Evolutionary conservation across 2,888 invertebrate genomes (phyloP).

Genomic region (Stenichneumon culpator): DNA sequence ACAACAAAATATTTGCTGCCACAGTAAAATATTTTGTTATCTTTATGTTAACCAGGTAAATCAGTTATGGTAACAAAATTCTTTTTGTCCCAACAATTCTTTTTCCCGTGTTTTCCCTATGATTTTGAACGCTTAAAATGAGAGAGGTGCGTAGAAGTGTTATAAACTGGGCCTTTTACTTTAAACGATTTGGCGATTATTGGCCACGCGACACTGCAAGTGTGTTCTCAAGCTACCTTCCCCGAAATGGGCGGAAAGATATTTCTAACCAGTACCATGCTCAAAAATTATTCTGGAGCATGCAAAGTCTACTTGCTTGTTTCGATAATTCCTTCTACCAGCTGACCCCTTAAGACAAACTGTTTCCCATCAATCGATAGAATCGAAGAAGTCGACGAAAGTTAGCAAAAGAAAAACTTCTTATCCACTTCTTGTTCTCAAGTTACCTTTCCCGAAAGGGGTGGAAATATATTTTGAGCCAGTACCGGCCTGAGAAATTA

Average conservation of each 20-base stretch:
- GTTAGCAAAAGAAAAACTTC: background rate
- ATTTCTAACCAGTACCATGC: background rate
- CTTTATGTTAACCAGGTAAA: no score
- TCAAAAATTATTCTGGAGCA: background rate
- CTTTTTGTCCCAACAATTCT: no score
- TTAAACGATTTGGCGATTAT: conserved; percentile 12
- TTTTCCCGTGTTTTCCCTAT: no score
- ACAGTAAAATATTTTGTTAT: no score
- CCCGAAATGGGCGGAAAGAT: background rate
- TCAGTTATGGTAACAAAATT: no score
- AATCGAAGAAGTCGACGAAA: background rate
- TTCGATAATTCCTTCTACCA: no score
- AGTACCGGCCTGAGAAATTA: no score
- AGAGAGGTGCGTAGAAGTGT: no score
- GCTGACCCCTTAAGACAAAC: background rate
- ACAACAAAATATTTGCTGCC: no score
- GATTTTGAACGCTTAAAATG: no score
- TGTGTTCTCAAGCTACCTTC: background rate
- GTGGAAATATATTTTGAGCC: background rate
- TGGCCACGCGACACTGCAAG: conserved; percentile 14
- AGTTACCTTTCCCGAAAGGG: background rate
- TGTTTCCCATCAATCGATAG: background rate
- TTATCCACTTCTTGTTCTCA: background rate
- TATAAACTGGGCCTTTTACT: no score
- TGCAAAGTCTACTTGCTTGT: no score